Percentiles rank a stretch among this genome's conserved stretches.
Evolutionary conservation across 2,113 vertebrate species (phyloP).

Genomic region (Lonchura striata): DNA sequence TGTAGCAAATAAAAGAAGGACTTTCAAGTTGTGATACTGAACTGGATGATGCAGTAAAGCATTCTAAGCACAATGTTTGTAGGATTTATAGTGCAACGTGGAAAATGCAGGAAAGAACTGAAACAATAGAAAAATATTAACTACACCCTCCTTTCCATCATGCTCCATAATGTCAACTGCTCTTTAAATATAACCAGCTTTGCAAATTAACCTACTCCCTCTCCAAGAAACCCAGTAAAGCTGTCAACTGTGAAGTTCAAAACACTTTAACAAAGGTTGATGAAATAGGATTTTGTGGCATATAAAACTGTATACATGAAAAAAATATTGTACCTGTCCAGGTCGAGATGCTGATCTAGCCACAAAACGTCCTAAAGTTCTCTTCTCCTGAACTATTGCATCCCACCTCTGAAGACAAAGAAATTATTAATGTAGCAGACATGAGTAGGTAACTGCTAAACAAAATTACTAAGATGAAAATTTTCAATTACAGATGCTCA

Average conservation of each 20-base stretch:
- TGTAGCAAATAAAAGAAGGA: not conserved
- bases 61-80: not conserved
- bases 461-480: conserved; percentile 18
- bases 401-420: conserved; percentile 76
- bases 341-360: conserved; percentile 43
- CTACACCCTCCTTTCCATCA: not conserved
- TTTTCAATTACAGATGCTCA: conserved; percentile 33
- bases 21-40: not conserved
- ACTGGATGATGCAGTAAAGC: not conserved
- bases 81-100: not conserved
- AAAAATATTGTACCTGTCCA: conserved; percentile 79
- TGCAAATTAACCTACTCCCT: not conserved
- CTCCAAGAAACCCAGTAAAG: not conserved
- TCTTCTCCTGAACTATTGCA: conserved; percentile 80
- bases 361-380: conserved; percentile 71
- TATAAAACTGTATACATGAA: not conserved
- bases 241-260: not conserved
- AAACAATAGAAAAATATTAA: not conserved
- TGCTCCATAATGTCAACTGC: not conserved
- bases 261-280: not conserved
- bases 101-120: not conserved
- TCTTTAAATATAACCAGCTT: not conserved
- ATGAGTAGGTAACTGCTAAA: conserved; percentile 29
- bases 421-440: conserved; percentile 25
- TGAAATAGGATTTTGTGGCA: not conserved